Conservation (phyloP, 2,888 invertebrate genomes). For the Candidula unifasciata region DNA sequence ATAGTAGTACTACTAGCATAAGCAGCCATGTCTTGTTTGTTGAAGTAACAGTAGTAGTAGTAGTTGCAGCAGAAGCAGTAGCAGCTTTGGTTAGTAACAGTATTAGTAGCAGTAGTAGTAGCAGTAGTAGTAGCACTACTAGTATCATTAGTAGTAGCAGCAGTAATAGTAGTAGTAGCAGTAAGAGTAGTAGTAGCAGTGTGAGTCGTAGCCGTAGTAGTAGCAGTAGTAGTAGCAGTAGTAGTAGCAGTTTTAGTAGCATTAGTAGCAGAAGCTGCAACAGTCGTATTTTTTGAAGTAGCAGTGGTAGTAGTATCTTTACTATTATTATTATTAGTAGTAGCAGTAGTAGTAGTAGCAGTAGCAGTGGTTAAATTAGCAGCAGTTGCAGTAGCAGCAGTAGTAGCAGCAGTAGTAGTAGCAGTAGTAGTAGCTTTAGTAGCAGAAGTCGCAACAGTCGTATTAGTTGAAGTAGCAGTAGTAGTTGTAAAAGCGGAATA, state of each 20-base stretch:
- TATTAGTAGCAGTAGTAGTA: too few species aligned
- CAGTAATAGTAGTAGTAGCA: conserved; percentile 37
- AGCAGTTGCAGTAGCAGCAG: conserved; percentile 50
- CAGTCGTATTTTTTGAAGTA: conserved; percentile 37
- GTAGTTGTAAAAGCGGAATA: conserved; percentile 39
- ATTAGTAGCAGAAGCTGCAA: conserved; percentile 33
- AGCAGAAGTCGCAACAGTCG: conserved; percentile 53
- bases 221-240: conserved; percentile 26
- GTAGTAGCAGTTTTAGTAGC: conserved; percentile 36
- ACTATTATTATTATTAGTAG: conserved; percentile 40
- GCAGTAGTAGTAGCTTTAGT: conserved; percentile 43
- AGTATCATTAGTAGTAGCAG: too few species aligned
- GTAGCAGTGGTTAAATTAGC: conserved; percentile 49
- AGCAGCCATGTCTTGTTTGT: too few species aligned
- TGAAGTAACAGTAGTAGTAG: not conserved
- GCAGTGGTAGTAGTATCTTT: not conserved
- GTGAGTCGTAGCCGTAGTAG: conserved; percentile 35
- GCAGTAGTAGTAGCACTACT: too few species aligned
- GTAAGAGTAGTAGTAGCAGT: conserved; percentile 41
- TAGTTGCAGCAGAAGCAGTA: too few species aligned
- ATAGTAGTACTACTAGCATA: too few species aligned
- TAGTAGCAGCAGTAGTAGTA: conserved; percentile 50
- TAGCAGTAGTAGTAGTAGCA: conserved; percentile 51
- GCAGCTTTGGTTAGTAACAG: too few species aligned
- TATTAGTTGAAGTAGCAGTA: conserved; percentile 54